Base-by-base conservation (phyloP, 2,888 invertebrate genomes). In the Drosophila siamana region DNA sequence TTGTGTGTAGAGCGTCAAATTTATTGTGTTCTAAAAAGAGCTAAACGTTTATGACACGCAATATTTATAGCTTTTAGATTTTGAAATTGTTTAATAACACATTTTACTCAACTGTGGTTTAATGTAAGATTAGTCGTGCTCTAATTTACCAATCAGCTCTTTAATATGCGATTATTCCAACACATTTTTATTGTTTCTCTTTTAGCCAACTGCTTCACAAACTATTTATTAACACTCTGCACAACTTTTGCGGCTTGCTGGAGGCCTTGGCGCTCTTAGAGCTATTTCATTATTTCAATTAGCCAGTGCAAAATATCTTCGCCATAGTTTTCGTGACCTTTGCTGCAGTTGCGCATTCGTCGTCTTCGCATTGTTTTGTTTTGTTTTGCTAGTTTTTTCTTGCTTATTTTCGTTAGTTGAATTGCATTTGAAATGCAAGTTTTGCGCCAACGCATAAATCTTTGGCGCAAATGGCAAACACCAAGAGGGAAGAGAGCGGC, bases 371-470 rank as follows among this genome's bases (percentile, higher is more conserved):
- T 68, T 60, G 69, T 65, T 70, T n/a, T n/a, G n/a, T n/a, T n/a
- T n/a, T n/a, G n/a, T n/a, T n/a, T n/a, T n/a, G n/a, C n/a, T n/a
- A n/a, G n/a, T n/a, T n/a, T n/a, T 72, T 79, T 71, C 59, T 63
- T 68, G 61, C 68, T 74, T 79, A 9, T 26, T 72, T 78, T 65
- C 64, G 60, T 62, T 62, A 43, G 61, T 67, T 50, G 47, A 76
- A 78, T 71, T 78, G 69, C 72, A 72, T 82, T 84, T 82, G 69
- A 76, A 75, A 79, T 83, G 85, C 82, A 83, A 84, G 64, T 84
- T 83, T 80, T 84, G 71, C 80, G 85, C 66, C 63, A 82, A 80
- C 80, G 78, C 82, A 83, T 83, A 84, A 83, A 83, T 83, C 83
- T 83, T 67, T 40, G 63, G 54, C 69, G 72, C 75, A 81, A 82